Percentiles rank a stretch among this genome's conserved stretches.
Evolutionary conservation across 2,113 vertebrate genomes (phyloP).

Genomic region (Centrocercus urophasianus): DNA sequence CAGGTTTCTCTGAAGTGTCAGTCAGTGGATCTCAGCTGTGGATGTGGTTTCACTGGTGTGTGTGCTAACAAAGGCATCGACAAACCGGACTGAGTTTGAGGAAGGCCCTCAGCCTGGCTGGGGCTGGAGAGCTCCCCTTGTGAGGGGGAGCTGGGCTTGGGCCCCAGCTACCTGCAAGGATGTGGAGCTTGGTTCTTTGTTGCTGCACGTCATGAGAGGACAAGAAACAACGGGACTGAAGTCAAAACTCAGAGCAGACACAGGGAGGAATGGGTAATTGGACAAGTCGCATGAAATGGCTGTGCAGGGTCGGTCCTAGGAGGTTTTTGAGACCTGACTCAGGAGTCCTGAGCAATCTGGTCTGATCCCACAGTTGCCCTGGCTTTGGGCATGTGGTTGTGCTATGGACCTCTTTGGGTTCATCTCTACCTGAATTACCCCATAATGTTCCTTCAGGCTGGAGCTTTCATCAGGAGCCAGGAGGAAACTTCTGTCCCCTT

Average conservation of each 20-base stretch:
- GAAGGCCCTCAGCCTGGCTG: neutral
- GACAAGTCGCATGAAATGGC: neutral
- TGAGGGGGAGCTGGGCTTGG: neutral
- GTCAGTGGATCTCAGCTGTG: neutral
- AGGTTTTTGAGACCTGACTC: neutral
- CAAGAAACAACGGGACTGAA: accelerated
- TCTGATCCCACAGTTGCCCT: neutral
- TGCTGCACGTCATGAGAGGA: neutral
- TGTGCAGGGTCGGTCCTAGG: neutral
- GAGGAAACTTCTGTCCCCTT: neutral
- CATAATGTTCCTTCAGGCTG: neutral
- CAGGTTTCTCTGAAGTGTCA: neutral
- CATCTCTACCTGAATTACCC: too few species aligned
- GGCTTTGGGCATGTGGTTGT: neutral
- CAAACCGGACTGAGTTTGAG: neutral
- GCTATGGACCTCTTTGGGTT: accelerated
- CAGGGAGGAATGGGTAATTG: neutral
- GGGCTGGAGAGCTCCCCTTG: neutral
- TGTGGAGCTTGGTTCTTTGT: neutral
- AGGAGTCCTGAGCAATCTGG: neutral
- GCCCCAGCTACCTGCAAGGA: neutral
- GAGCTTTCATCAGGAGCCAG: neutral
- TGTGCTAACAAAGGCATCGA: neutral
- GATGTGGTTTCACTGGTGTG: neutral
- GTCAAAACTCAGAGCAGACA: neutral